These are phyloP conservation scores for Acanthochromis polyacanthus DNA, from an alignment of 2,113 vertebrate genomes.

Conservation along the genomic window DNA sequence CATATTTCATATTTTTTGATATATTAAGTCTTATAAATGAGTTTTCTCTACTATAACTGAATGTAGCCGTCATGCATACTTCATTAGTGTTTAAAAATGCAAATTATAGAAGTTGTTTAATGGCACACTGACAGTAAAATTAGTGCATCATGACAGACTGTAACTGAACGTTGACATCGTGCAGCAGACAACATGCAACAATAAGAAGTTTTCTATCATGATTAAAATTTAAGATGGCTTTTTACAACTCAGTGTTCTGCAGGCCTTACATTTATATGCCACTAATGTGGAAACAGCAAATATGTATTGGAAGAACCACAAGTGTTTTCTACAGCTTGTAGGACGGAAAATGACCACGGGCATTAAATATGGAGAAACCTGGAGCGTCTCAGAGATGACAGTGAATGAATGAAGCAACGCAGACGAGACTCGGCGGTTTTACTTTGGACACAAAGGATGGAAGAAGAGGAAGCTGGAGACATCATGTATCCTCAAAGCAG, in stretches of 20 bases:
- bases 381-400: not conserved
- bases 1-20: not conserved
- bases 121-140: not conserved
- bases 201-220: not conserved
- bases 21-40: not conserved
- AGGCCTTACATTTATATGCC: not conserved
- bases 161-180: not conserved
- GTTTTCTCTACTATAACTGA: not conserved
- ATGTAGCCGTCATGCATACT: not conserved
- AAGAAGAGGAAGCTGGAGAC: conserved; percentile 2
- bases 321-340: not conserved
- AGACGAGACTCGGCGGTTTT: not conserved
- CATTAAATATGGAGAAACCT: conserved; percentile 1
- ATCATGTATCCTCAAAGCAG: conserved; percentile 52
- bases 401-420: not conserved
- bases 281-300: not conserved
- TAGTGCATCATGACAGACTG: not conserved
- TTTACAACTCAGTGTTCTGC: not conserved
- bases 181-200: not conserved
- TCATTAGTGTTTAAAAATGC: not conserved
- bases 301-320: not conserved
- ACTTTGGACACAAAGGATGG: not conserved
- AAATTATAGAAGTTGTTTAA: not conserved
- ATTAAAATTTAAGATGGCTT: not conserved
- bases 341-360: not conserved